Conservation (phyloP, 2,888 invertebrate genomes). For the Cosmia trapezina region DNA sequence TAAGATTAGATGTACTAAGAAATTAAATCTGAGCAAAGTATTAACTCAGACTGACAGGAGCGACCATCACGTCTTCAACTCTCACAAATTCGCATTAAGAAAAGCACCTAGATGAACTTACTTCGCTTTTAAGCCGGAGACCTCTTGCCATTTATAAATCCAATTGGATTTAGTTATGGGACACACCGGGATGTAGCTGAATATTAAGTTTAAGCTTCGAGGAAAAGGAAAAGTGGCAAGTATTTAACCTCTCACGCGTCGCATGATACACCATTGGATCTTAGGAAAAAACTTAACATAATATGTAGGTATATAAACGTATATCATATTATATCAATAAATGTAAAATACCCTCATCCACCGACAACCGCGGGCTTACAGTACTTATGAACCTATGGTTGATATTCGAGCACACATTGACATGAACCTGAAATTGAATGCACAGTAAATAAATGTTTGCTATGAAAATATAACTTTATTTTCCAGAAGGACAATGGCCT, state of each 20-base stretch:
- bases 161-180: constrained; percentile 75
- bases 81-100: constrained; percentile 73
- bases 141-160: constrained; percentile 77
- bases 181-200: constrained; percentile 64
- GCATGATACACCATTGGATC: no score
- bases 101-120: constrained; percentile 67
- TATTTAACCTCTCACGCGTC: background rate
- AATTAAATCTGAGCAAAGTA: constrained; percentile 60
- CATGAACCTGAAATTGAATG: background rate
- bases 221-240: background rate
- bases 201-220: constrained; percentile 1
- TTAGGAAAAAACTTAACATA: no score
- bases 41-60: constrained; percentile 65
- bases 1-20: constrained; percentile 46
- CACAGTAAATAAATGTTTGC: background rate
- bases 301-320: no score
- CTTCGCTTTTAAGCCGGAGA: constrained; percentile 73
- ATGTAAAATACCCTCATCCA: no score
- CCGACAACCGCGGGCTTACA: no score
- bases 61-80: constrained; percentile 65
- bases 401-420: no score
- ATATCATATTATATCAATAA: no score
- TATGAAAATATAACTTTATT: background rate
- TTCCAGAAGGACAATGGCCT: no score
- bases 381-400: no score